Evolutionary conservation across 2,113 vertebrate genomes (phyloP).

Genomic region (Tragelaphus strepsiceros): DNA sequence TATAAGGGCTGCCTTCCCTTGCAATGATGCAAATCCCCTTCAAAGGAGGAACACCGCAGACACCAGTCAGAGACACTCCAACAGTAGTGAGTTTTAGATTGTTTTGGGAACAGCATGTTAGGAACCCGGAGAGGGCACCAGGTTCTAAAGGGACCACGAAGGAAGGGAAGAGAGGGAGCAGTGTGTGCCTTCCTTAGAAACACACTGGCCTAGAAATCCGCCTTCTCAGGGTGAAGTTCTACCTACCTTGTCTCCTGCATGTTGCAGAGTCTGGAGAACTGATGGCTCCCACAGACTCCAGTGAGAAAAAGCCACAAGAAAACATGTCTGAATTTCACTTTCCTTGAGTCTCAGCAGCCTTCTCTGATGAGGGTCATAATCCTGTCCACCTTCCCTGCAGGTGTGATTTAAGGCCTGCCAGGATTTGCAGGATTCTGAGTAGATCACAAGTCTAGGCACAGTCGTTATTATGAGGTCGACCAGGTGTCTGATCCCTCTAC

Average conservation of each 20-base stretch:
- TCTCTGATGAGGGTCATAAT: not conserved
- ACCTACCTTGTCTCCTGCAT: not conserved
- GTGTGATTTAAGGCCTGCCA: no score
- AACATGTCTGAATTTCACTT: not conserved
- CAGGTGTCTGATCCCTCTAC: not conserved
- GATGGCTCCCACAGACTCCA: not conserved
- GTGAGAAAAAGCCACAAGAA: not conserved
- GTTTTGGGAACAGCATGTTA: not conserved
- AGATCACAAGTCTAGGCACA: no score
- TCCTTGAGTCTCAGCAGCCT: not conserved
- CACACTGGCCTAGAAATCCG: not conserved
- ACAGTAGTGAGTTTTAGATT: not conserved
- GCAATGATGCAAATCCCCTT: not conserved
- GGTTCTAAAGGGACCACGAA: not conserved
- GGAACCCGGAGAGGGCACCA: not conserved
- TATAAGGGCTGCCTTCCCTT: not conserved
- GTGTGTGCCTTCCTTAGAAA: not conserved
- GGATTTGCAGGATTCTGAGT: not conserved
- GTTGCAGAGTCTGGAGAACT: not conserved
- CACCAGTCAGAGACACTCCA: not conserved
- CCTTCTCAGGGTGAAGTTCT: not conserved
- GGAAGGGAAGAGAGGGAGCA: no score
- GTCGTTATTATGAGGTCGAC: not conserved
- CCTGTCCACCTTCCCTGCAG: not conserved
- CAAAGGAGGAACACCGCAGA: rapidly evolving